Percentiles rank a stretch among this genome's conserved stretches.
Conservation (phyloP, 2,113 vertebrate species). For the Plestiodon gilberti region DNA sequence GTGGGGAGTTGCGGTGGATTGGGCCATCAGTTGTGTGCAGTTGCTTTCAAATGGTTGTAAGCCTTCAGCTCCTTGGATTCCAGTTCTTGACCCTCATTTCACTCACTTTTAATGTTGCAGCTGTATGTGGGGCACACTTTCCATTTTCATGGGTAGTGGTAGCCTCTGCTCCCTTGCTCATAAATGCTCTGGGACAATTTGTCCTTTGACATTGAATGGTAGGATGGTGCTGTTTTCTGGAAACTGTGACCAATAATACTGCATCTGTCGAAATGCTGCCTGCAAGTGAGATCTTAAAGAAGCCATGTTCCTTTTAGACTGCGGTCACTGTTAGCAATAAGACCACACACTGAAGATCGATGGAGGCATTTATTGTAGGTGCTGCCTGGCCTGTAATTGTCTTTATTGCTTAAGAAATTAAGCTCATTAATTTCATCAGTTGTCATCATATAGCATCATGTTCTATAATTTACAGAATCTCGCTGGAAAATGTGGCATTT, state of each 20-base stretch:
- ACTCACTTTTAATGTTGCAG: not conserved
- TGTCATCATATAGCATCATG: slow-evolving; percentile 13
- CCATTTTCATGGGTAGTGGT: not conserved
- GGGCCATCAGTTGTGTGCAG: no score
- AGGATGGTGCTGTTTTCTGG: not conserved
- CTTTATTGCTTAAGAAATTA: slow-evolving; percentile 10
- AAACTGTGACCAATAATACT: not conserved
- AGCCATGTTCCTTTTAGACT: not conserved
- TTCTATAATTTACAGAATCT: slow-evolving; percentile 6
- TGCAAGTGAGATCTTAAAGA: not conserved
- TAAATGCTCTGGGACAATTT: not conserved
- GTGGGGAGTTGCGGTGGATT: no score
- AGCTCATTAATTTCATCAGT: slow-evolving; percentile 14
- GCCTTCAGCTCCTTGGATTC: not conserved
- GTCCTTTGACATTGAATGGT: not conserved
- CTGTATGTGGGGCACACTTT: not conserved
- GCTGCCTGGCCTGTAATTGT: not conserved
- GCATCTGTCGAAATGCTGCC: not conserved
- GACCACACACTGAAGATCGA: not conserved
- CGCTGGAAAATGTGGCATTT: slow-evolving; percentile 5
- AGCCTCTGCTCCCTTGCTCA: not conserved
- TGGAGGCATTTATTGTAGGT: not conserved
- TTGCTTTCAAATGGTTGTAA: not conserved
- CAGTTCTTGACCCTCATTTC: not conserved
- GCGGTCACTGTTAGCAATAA: not conserved